These are phyloP conservation scores for Syngnathus floridae DNA, from an alignment of 2,113 vertebrate genomes.

Conservation along the genomic window DNA sequence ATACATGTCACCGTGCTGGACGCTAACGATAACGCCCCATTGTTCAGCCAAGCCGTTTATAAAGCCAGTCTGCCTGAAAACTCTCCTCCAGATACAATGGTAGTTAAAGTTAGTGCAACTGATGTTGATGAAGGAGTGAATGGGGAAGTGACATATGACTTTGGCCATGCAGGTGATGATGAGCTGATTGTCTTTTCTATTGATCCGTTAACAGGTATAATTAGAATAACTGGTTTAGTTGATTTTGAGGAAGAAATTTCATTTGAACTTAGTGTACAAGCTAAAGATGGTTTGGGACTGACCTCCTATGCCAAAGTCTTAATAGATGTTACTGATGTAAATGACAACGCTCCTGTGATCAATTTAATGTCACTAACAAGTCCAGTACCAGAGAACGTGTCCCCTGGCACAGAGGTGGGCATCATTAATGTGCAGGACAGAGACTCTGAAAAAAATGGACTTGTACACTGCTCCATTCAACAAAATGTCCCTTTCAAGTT, in stretches of 20 bases:
- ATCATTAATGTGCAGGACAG: too few relatives aligned
- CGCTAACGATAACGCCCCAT: conserved; percentile 53
- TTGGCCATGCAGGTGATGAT: background rate
- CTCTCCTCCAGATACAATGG: background rate
- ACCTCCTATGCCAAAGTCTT: conserved; percentile 52
- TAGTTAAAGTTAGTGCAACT: background rate
- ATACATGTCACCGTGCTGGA: conserved; percentile 55
- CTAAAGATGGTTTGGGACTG: conserved; percentile 57
- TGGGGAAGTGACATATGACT: background rate
- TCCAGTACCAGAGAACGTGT: conserved; percentile 54
- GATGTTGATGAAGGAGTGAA: background rate
- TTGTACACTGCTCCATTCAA: too few relatives aligned
- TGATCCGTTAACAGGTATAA: background rate
- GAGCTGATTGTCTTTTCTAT: background rate
- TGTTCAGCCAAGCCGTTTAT: conserved; percentile 52
- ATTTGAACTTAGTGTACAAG: conserved; percentile 33
- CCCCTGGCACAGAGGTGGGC: too few relatives aligned
- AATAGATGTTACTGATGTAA: conserved; percentile 63
- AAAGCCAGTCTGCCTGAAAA: background rate
- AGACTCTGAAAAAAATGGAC: too few relatives aligned
- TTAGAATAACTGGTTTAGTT: background rate
- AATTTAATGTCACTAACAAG: conserved; percentile 58
- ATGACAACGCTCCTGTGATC: conserved; percentile 69
- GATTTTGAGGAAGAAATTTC: conserved; percentile 1
- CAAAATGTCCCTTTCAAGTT: too few relatives aligned